Evolutionary conservation across 2,888 invertebrate genomes (phyloP).

Genomic region (Hemaris fuciformis): DNA sequence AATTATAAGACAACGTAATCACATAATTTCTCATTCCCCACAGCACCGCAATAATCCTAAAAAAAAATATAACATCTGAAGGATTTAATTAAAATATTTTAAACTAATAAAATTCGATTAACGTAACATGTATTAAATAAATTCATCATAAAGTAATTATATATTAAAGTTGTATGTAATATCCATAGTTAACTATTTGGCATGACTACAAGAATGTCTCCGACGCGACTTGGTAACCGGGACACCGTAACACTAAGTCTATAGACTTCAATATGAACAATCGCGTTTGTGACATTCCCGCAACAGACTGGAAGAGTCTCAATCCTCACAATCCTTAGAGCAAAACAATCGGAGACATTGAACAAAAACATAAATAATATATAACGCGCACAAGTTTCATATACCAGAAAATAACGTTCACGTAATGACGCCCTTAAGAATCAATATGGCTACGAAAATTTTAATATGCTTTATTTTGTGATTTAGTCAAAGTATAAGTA

Average conservation of each 20-base stretch:
- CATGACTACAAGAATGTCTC: constrained; percentile 9
- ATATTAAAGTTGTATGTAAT: constrained; percentile 8
- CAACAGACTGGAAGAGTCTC: not conserved
- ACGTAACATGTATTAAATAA: not conserved
- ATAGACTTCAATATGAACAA: not conserved
- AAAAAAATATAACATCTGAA: not conserved
- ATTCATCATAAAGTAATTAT: not conserved
- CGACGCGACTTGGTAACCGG: not conserved
- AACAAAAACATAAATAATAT: no score
- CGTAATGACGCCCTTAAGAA: no score
- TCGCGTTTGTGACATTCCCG: not conserved
- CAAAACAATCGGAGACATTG: no score
- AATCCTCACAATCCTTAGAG: not conserved
- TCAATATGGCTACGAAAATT: no score
- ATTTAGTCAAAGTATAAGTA: no score
- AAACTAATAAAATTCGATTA: not conserved
- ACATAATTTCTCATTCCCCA: not conserved
- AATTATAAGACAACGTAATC: not conserved
- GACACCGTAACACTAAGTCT: no score
- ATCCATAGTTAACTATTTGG: constrained; percentile 20
- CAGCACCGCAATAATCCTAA: not conserved
- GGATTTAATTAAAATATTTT: not conserved
- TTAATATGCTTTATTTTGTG: no score
- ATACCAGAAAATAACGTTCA: no score
- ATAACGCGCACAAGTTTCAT: no score